Conservation (phyloP, 2,888 invertebrate species). For the Linnaemya vulpina region DNA sequence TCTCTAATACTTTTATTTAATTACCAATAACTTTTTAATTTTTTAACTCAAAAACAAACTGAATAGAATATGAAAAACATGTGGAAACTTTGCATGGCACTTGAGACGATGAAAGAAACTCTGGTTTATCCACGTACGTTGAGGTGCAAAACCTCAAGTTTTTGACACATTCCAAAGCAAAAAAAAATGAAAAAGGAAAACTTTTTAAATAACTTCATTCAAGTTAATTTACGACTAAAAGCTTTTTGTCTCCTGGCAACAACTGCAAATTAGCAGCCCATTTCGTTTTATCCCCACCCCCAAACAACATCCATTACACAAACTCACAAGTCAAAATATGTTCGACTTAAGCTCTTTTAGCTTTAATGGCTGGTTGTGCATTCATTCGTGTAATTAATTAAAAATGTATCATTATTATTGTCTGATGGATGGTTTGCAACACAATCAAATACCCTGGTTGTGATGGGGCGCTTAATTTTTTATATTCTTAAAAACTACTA, state of each 20-base stretch:
- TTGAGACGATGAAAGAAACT: too few relatives aligned
- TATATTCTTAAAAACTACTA: neutral
- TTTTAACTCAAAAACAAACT: too few relatives aligned
- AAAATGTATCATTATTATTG: neutral
- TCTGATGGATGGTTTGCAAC: neutral
- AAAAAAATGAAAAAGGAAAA: too few relatives aligned
- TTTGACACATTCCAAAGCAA: too few relatives aligned
- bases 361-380: constrained; percentile 9
- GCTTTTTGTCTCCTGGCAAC: neutral
- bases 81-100: too few relatives aligned
- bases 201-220: neutral
- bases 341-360: constrained; percentile 1
- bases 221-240: neutral
- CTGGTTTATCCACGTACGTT: too few relatives aligned
- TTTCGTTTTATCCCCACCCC: neutral
- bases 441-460: neutral
- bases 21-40: too few relatives aligned
- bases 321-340: neutral
- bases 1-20: too few relatives aligned
- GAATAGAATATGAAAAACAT: too few relatives aligned
- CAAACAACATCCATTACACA: too few relatives aligned
- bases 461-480: neutral
- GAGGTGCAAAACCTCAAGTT: too few relatives aligned
- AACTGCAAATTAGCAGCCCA: neutral
- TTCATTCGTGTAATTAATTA: constrained; percentile 5